Base-by-base conservation (phyloP, 1,140 invertebrate species). In the Drosophila sucinea region DNA sequence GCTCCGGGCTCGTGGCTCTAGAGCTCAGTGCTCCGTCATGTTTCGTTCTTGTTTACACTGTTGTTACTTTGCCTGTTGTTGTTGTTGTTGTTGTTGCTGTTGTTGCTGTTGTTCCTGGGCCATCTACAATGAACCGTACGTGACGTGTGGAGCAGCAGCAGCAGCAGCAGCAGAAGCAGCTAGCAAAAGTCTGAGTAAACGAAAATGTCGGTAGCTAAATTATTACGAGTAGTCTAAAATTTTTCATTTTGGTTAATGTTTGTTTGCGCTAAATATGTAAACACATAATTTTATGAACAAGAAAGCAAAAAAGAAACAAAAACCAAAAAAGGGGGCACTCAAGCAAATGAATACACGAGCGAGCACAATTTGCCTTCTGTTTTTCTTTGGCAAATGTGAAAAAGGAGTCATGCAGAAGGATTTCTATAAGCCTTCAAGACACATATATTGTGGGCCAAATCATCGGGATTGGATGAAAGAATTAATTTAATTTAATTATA, bases 141-240 rank as follows among this genome's bases (percentile, higher is more conserved):
- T 81, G 82, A 81, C 68, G 63, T 64, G 58, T 67, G 32, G 65
- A 25, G 47, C 29, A 27, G 44, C 63, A 17, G 17, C 17, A 17
- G 17, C 17, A 17, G 17, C 17, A 17, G 17, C 17, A 17, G 17
- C 17, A 17, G 17, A 3, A 38, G 47, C 27, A 30, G 47, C 64
- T 65, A 75, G 77, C 78, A 84, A 85, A 81, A 79, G 41, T 81
- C 70, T 66, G 79, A 81, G 82, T 85, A 85, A 85, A 85, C 78
- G 71, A 85, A 85, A 81, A 69, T 58, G 54, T 64, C 60, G 61
- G 73, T 65, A 65, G 60, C 54, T 55, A 47, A 75, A 68, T 70
- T 74, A 61, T 65, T 60, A 75, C 58, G 69, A 73, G 66, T 75
- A 70, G 78, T 64, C 63, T 56, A 71, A 68, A 73, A 75, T 74